Evolutionary conservation across 2,888 invertebrate species (phyloP), one percentile per base, ranked within the genome.

Genomic region (Strigamia transsilvanica): DNA sequence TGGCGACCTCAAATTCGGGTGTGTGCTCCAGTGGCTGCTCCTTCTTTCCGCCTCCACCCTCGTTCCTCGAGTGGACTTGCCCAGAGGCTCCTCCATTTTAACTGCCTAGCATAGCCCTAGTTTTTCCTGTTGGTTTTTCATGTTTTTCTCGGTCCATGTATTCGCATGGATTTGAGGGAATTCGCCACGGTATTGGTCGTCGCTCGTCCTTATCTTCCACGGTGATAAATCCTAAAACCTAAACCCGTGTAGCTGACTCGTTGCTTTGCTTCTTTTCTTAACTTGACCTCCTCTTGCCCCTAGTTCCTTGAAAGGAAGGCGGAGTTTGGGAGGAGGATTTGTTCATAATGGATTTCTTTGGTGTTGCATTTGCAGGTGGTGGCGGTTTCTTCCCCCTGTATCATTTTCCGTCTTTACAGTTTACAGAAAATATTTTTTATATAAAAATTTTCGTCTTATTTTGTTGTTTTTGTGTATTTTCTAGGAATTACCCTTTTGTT

Each of bases 401-500:
- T 51, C 66, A 27, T 66, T 66, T 66, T 2, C 6, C 23, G 4
- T 66, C 18, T n/a, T n/a, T 15, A 51, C 18, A n/a, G n/a, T 51
- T 18, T 18, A 18, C n/a, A 51, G 18, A 51, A 51, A 51, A 15
- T 3, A 18, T 3, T n/a, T n/a, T 46, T 46, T 13, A 6, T 41
- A n/a, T 18, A n/a, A n/a, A 51, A 51, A 51, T 5, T 5, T 34
- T 32, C 27, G 1, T 15, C 10, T 15, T 2, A 79, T 5, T 51
- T 4, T 42, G 18, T 21, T 46, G 21, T 83, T 80, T 46, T 80
- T 82, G 0, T 80, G 7, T 82, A n/a, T 27, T 5, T 79, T 81
- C 9, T 61, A 83, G 83, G 83, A 83, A 81, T 51, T 83, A 15
- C 81, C 83, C n/a, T 81, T 83, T 56, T 78, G 82, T 38, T 32